These are phyloP conservation scores for Fringilla coelebs DNA, from an alignment of 2,797 vertebrate genomes.

Conservation along the genomic window DNA sequence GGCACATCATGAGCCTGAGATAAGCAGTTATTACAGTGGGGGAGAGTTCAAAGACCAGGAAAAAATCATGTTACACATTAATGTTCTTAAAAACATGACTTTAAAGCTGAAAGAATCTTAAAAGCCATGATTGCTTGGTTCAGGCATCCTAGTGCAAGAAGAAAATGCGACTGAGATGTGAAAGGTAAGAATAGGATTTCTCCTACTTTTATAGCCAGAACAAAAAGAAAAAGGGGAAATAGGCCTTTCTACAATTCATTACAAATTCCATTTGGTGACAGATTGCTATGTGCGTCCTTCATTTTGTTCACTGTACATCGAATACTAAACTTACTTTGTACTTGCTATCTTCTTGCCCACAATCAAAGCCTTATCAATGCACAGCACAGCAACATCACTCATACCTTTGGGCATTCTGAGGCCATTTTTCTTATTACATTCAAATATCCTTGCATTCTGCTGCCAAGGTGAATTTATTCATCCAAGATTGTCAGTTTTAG, in stretches of 20 bases:
- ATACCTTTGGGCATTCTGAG: slow-evolving; percentile 26
- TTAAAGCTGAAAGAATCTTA: slow-evolving; percentile 20
- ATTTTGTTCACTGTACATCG: neutral
- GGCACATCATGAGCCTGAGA: neutral
- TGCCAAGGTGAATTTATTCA: slow-evolving; percentile 33
- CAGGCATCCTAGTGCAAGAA: neutral
- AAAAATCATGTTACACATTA: neutral
- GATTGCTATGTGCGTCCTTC: slow-evolving; percentile 11
- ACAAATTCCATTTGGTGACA: slow-evolving; percentile 9
- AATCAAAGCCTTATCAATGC: slow-evolving; percentile 44
- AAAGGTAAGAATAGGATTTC: slow-evolving; percentile 22
- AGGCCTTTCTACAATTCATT: slow-evolving; percentile 12
- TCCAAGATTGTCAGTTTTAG: slow-evolving; percentile 2
- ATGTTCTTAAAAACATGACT: slow-evolving; percentile 11
- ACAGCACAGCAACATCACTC: slow-evolving; percentile 18
- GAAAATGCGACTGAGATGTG: neutral
- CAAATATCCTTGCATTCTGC: slow-evolving; percentile 27
- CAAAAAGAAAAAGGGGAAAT: neutral
- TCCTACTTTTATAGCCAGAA: neutral
- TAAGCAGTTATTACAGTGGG: slow-evolving; percentile 3
- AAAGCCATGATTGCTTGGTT: neutral
- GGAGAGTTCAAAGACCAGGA: slow-evolving; percentile 31
- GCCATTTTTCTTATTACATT: slow-evolving; percentile 21
- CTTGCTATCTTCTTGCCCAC: slow-evolving; percentile 23
- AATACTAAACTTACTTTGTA: slow-evolving; percentile 3